These are phyloP conservation scores for Pheosia tremula DNA, from an alignment of 2,888 invertebrate species.

Conservation along the genomic window DNA sequence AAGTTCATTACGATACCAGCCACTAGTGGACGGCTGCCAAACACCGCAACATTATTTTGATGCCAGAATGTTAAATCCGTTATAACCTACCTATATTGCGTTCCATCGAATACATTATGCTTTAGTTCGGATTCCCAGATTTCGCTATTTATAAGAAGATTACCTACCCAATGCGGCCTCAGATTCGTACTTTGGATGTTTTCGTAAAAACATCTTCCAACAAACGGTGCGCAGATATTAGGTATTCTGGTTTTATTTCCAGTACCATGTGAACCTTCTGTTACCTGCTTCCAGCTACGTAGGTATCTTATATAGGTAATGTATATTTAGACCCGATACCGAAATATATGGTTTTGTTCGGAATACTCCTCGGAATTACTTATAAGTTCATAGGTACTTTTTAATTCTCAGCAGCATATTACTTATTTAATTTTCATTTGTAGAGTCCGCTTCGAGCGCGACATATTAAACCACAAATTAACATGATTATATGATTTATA, in stretches of 20 bases:
- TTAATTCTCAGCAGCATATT: too few species aligned
- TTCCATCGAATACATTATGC: slow-evolving; percentile 19
- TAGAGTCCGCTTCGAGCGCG: neutral
- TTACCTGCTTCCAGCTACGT: too few species aligned
- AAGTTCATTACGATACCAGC: slow-evolving; percentile 38
- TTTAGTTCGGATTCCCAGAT: slow-evolving; percentile 8
- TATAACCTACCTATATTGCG: slow-evolving; percentile 24
- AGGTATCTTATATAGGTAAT: too few species aligned
- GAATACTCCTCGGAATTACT: too few species aligned
- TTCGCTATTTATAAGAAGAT: slow-evolving; percentile 5
- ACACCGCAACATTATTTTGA: slow-evolving; percentile 56
- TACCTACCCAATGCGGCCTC: slow-evolving; percentile 2
- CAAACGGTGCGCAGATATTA: neutral
- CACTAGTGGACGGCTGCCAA: slow-evolving; percentile 69
- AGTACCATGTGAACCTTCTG: neutral
- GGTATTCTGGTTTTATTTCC: neutral
- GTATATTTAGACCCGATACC: too few species aligned
- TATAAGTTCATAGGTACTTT: too few species aligned
- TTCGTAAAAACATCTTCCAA: neutral
- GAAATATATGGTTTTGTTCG: too few species aligned
- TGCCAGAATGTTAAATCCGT: slow-evolving; percentile 42
- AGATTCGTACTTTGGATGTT: neutral
- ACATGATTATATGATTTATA: slow-evolving; percentile 21
- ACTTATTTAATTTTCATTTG: neutral
- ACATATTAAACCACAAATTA: slow-evolving; percentile 9